A percentile compares a stretch with the other conserved stretches of the same genome.
Conservation (phyloP, 2,888 invertebrate genomes). For the Heliconius charithonia region DNA sequence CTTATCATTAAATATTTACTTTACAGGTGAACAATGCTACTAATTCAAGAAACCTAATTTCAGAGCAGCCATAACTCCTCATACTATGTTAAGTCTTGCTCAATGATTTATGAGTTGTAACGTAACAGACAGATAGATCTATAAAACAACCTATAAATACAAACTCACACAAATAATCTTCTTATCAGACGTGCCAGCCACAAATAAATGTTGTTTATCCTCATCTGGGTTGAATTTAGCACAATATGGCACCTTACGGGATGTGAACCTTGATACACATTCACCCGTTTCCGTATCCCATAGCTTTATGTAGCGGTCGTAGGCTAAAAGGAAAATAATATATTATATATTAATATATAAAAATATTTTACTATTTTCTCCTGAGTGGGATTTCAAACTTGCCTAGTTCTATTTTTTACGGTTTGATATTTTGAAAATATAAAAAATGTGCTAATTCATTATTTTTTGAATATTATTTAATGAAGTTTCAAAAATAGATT, state of each 20-base stretch:
- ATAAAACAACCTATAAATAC: too few relatives aligned
- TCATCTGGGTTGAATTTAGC: constrained; percentile 99
- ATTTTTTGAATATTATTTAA: too few relatives aligned
- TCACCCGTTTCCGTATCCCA: constrained; percentile 99
- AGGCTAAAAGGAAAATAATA: constrained; percentile 78
- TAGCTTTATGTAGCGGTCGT: constrained; percentile 98
- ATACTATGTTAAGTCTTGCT: too few relatives aligned
- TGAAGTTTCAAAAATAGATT: too few relatives aligned
- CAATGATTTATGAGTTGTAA: too few relatives aligned
- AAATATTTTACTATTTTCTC: not conserved
- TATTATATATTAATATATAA: not conserved
- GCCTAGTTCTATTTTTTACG: not conserved
- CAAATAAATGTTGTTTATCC: constrained; percentile 98
- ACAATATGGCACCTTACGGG: constrained; percentile 98
- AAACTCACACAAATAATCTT: constrained; percentile 97
- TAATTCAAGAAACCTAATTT: too few relatives aligned
- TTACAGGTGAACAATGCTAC: too few relatives aligned
- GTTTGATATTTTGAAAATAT: not conserved
- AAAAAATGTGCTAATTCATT: too few relatives aligned
- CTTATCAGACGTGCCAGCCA: constrained; percentile 99
- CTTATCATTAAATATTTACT: too few relatives aligned
- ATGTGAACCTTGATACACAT: constrained; percentile 94
- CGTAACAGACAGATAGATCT: too few relatives aligned
- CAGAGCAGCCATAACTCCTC: too few relatives aligned
- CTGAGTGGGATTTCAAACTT: not conserved